Base-by-base conservation (phyloP, 1,140 invertebrate species). In the Riptortus pedestris region DNA sequence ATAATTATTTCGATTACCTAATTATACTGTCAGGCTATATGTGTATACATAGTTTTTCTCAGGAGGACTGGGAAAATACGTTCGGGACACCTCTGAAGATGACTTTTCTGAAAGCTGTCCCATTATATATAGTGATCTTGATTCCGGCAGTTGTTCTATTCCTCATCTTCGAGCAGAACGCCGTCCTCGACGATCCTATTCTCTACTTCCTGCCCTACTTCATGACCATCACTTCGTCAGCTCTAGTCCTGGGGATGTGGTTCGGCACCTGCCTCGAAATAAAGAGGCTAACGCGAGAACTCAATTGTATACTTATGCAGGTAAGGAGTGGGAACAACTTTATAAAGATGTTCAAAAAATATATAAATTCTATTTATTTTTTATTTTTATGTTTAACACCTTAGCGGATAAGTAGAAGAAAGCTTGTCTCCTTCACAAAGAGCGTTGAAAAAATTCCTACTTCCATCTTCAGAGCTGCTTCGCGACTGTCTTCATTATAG, bases 151-250 rank as follows among this genome's bases (percentile, higher is more conserved):
- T 63, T 5, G 28, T 52, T 24, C 28, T 57, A 0, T 26, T 63
- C 28, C 51, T 63, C 1, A 27, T 52, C 20, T 52, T 63, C 28
- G 62, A 63, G 20, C 48, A 63, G 51, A 57, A 63, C 51, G 45
- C 62, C 16, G 47, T 43, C 5, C 51, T 63, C 28, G 18, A 31
- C 11, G 62, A 63, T 43, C 62, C 62, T 7, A 48, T 24, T 16
- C 45, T 52, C n/a, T 57, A 55, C 14, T 51, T 63, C 31, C 62
- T 63, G 2, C 62, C 62, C 11, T 52, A 63, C 18, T 63, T 63
- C 51, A 57, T 63, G 11, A 63, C 62, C 12, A 63, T 63, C 16
- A 51, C 26, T 9, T 57, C 48, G 11, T 57, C 62, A 2, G 51
- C 33, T 1, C 48, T 48, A 1, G 29, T 63, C 22, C 22, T 63